These are phyloP conservation scores for Xyrichtys novacula DNA, from an alignment of 2,797 vertebrate genomes.

Conservation along the genomic window DNA sequence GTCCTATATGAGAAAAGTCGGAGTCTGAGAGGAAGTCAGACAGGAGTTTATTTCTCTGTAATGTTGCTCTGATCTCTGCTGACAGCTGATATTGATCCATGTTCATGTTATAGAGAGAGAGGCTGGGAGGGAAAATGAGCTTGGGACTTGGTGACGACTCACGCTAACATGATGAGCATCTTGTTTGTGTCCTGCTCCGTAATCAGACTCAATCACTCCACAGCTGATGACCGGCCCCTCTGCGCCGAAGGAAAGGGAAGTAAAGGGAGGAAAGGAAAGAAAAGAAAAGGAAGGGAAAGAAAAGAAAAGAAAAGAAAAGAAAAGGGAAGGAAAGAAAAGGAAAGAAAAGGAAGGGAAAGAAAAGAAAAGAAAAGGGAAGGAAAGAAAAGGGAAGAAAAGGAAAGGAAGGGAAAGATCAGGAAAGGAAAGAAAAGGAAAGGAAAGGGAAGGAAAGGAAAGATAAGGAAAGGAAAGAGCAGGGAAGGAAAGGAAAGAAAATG, in stretches of 20 bases:
- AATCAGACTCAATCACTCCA: constrained; percentile 38
- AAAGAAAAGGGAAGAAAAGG: not conserved
- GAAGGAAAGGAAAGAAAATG: not conserved
- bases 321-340: not conserved
- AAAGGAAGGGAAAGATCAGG: not conserved
- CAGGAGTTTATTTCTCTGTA: no score
- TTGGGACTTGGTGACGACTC: not conserved
- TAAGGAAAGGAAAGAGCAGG: not conserved
- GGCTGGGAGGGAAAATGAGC: not conserved
- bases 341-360: not conserved
- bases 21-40: not conserved
- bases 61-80: no score
- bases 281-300: not conserved
- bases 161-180: not conserved
- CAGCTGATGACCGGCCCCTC: constrained; percentile 15
- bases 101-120: not conserved
- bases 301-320: not conserved
- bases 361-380: not conserved
- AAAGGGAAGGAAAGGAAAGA: not conserved
- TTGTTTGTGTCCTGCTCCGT: constrained; percentile 19
- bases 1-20: not conserved
- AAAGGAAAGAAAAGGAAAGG: not conserved
- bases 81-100: not conserved
- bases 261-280: not conserved
- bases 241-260: constrained; percentile 12